These are phyloP conservation scores for Antheraea pernyi DNA, from an alignment of 1,140 invertebrate species.

Conservation along the genomic window DNA sequence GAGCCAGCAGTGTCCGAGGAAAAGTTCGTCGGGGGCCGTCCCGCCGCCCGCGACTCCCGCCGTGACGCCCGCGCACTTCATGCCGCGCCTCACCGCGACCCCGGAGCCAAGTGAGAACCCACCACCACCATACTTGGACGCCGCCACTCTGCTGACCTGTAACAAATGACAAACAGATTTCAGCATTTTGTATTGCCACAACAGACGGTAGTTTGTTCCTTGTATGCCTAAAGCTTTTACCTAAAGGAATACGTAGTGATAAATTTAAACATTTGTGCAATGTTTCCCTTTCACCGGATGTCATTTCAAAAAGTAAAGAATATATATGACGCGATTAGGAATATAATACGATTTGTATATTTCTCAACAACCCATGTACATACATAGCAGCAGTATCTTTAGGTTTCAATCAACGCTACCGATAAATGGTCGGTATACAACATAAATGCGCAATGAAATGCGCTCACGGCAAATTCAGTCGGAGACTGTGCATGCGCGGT, in stretches of 20 bases:
- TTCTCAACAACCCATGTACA: not conserved
- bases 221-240: too few relatives aligned
- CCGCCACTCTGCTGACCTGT: slow-evolving; percentile 68
- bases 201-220: too few relatives aligned
- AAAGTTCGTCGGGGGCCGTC: slow-evolving; percentile 69
- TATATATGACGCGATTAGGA: too few relatives aligned
- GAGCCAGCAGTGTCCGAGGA: slow-evolving; percentile 80
- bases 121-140: slow-evolving; percentile 74
- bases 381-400: not conserved
- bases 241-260: too few relatives aligned
- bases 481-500: not conserved
- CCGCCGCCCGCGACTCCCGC: slow-evolving; percentile 44
- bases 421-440: not conserved
- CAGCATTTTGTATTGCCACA: too few relatives aligned
- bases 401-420: not conserved
- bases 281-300: too few relatives aligned
- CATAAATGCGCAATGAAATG: not conserved
- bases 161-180: slow-evolving; percentile 16
- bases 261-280: too few relatives aligned
- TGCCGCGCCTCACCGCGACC: slow-evolving; percentile 66
- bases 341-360: too few relatives aligned
- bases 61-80: slow-evolving; percentile 59
- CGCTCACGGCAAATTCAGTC: not conserved
- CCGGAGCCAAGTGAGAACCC: slow-evolving; percentile 63
- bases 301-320: too few relatives aligned